Base-by-base conservation (phyloP, 1,140 invertebrate genomes). In the Chrysomallon squamiferum region DNA sequence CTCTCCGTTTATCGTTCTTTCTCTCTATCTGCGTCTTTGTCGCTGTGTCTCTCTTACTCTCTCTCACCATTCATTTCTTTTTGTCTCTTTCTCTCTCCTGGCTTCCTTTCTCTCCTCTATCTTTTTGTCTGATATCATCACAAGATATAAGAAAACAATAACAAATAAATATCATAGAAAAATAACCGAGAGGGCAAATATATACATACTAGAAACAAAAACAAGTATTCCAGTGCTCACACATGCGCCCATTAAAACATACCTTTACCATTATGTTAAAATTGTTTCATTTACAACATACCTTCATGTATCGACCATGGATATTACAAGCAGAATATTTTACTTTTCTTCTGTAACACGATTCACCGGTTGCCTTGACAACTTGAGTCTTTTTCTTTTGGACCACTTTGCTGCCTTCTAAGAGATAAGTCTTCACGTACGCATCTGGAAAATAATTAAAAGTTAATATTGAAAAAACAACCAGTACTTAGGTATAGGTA, bases 351-450 rank as follows among this genome's bases (percentile, higher is more conserved):
- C 91, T 90, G 84, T 92, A 97, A 73, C 92, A 88, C 7, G 95
- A 95, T 77, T 94, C 92, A 59, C 89, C 89, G 29, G 90, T 91
- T 72, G 92, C 92, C 29, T 92, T 89, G 3, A 93, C 88, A 1
- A 94, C 91, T 38, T 92, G 88, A 0, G 95, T 97, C 83, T 97
- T 97, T 68, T 93, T 91, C 81, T 96, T 96, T 77, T 95, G 93
- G 59, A 95, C 85, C 89, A 92, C 92, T 69, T 92, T 90, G 56
- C 93, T 92, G 32, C 93, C 93, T 74, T 95, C 93, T 33, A 93
- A 90, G 32, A 97, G 87, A 81, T 96, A 96, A 54, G 93, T 96
- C 86, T 97, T 97, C 56, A 96, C 94, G 86, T 97, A 97, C 3
- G 94, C 96, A 80, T 96, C 95, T 88, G 89, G 25, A 47, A 22